Evolutionary conservation across 2,113 vertebrate species (phyloP).

Genomic region (Perca schrenkii): DNA sequence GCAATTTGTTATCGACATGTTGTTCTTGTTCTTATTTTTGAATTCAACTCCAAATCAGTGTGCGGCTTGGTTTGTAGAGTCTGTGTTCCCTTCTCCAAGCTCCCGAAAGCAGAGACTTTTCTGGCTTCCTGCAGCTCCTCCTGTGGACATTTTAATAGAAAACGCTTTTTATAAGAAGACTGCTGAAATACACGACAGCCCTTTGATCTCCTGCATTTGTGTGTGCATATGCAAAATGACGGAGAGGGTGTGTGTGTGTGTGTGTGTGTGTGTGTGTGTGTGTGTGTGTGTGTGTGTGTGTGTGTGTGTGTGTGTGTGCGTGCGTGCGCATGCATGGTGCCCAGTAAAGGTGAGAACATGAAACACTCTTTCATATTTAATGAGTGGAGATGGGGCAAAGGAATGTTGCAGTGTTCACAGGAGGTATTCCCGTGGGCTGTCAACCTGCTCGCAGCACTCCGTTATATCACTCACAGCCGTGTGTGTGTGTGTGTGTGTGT

Average conservation of each 20-base stretch:
- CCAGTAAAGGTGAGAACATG: constrained; percentile 71
- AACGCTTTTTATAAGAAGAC: constrained; percentile 48
- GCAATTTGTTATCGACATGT: not conserved
- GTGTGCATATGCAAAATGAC: constrained; percentile 16
- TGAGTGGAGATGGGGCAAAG: constrained; percentile 71
- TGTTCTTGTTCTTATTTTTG: not conserved
- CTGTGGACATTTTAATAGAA: constrained; percentile 57
- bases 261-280: constrained; percentile 16
- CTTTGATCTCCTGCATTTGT: constrained; percentile 63
- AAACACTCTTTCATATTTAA: constrained; percentile 78
- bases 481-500: constrained; percentile 28
- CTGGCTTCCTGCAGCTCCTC: constrained; percentile 28
- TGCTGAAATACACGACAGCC: constrained; percentile 51
- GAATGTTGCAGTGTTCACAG: constrained; percentile 52
- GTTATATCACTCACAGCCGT: constrained; percentile 43
- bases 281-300: constrained; percentile 2
- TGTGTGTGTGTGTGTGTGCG: constrained; percentile 7
- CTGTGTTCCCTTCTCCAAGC: not conserved
- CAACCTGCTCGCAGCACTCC: constrained; percentile 48
- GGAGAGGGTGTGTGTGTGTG: not conserved
- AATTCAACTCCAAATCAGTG: not conserved
- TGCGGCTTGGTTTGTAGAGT: not conserved
- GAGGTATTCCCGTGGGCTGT: constrained; percentile 64
- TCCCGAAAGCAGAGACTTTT: constrained; percentile 23
- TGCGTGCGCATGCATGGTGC: constrained; percentile 22